These are phyloP conservation scores for Drosophila equinoxialis DNA, from an alignment of 1,140 invertebrate genomes.

Conservation along the genomic window DNA sequence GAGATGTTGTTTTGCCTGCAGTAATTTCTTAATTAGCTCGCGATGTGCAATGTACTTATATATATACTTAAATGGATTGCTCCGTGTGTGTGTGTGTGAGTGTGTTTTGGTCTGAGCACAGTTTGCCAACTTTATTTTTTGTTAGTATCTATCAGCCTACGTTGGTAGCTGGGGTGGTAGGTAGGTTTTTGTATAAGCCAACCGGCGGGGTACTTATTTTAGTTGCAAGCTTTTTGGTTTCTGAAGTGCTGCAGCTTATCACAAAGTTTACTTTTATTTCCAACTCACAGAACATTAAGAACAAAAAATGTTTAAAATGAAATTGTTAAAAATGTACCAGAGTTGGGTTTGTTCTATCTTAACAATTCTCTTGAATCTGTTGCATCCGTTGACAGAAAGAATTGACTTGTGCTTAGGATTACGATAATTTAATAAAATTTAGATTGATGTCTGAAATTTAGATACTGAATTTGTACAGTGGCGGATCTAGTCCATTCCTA, in stretches of 20 bases:
- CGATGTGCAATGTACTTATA: slow-evolving; percentile 76
- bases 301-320: too few relatives aligned
- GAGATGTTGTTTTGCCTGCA: slow-evolving; percentile 74
- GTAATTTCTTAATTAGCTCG: slow-evolving; percentile 82
- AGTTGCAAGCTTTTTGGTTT: slow-evolving; percentile 75
- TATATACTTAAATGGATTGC: slow-evolving; percentile 6
- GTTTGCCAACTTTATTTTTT: slow-evolving; percentile 30
- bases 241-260: slow-evolving; percentile 74
- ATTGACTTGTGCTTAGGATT: too few relatives aligned
- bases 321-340: too few relatives aligned
- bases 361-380: too few relatives aligned
- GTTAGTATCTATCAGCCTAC: slow-evolving; percentile 22
- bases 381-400: too few relatives aligned
- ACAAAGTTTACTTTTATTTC: slow-evolving; percentile 47
- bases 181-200: slow-evolving; percentile 34
- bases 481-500: too few relatives aligned
- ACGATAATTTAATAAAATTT: too few relatives aligned
- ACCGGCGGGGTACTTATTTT: slow-evolving; percentile 75
- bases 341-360: too few relatives aligned
- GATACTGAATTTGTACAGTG: too few relatives aligned
- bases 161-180: not conserved
- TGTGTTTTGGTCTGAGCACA: slow-evolving; percentile 18
- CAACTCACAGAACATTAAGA: too few relatives aligned
- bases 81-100: slow-evolving; percentile 10
- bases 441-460: too few relatives aligned